Base-by-base conservation (phyloP, 2,888 invertebrate genomes). In the Tholera decimalis region DNA sequence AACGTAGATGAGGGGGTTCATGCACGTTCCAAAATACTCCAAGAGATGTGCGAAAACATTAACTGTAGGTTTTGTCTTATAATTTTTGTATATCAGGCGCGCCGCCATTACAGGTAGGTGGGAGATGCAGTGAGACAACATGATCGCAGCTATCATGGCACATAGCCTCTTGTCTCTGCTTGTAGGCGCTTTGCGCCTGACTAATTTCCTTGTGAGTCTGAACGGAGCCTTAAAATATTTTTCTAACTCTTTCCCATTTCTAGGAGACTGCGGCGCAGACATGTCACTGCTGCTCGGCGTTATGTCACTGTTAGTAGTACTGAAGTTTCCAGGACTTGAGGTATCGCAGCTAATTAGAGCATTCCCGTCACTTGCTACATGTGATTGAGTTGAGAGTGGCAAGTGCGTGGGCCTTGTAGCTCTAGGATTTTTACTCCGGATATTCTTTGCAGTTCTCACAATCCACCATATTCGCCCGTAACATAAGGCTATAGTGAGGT, bases 71-170 rank as follows among this genome's bases (percentile, higher is more conserved):
- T 96, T 92, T 18, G 97, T 95, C 2, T 96, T 96, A 41, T 96
- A 94, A 30, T 96, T 96, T 73, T 96, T 96, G 82, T 97, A 97
- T 43, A 98, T 97, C 0, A 85, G 76, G 93, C 98, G 98, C 20
- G 98, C 98, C 47, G 98, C 96, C 1, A 98, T 98, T 60, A 99
- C 98, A 0, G 99, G 99, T 57, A 99, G 94, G 89, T 99, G 99
- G 86, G 98, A 98, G 11, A 98, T 94, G 35, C 98, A 96, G 86
- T 98, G 99, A 39, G 98, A 97, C 46, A 98, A 93, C 91, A 99
- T 98, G 80, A 99, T 99, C n/a, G 98, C 98, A 60, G 98, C 94
- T 33, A 99, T 98, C 98, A 99, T 98, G 75, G 97, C 97, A 22
- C 98, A 92, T 11, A 98, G 92, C 58, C 97, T 97, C 66, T 96